These are phyloP conservation scores for Calyptomena viridis DNA, from an alignment of 2,113 vertebrate species.

Conservation along the genomic window DNA sequence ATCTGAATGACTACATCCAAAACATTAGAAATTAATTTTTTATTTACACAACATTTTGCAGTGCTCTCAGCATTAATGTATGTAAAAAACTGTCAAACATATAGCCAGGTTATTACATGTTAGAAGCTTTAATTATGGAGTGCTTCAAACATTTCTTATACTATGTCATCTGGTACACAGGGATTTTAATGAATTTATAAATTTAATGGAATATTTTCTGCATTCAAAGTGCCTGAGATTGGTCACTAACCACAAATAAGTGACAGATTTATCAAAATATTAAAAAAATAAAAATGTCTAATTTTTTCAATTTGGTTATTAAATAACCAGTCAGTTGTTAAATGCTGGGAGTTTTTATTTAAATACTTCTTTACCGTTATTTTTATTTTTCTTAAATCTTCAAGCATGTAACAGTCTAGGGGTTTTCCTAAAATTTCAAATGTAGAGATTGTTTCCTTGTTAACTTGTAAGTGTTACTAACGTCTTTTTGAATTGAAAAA, in stretches of 20 bases:
- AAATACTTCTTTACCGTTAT: not conserved
- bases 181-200: conserved; percentile 64
- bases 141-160: conserved; percentile 58
- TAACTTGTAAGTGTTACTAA: not conserved
- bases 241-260: conserved; percentile 24
- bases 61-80: not conserved
- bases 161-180: conserved; percentile 49
- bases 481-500: not conserved
- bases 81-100: conserved; percentile 50
- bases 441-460: not conserved
- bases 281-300: not conserved
- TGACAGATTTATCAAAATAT: conserved; percentile 40
- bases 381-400: not conserved
- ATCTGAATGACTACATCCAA: conserved; percentile 4
- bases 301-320: not conserved
- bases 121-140: conserved; percentile 65
- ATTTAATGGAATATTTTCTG: conserved; percentile 53
- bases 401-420: not conserved
- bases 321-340: not conserved
- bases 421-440: not conserved
- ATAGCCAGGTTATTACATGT: conserved; percentile 10
- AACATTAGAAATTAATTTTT: not conserved
- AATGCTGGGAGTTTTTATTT: not conserved
- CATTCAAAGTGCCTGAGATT: conserved; percentile 46
- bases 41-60: conserved; percentile 44